These are phyloP conservation scores for Parotia lawesii DNA, from an alignment of 2,113 vertebrate genomes.

Conservation along the genomic window DNA sequence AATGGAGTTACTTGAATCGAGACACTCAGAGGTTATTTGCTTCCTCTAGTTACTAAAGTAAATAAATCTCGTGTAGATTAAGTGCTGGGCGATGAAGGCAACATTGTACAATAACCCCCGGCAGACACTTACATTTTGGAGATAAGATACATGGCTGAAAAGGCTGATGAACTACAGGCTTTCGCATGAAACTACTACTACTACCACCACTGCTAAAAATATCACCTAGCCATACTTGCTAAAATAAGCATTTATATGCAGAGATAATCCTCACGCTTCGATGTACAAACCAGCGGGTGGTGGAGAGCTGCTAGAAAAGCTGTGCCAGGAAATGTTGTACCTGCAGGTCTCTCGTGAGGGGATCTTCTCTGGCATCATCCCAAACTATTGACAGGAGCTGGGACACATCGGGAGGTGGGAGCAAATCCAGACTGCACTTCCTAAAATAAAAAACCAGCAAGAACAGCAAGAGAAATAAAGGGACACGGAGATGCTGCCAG, in stretches of 20 bases:
- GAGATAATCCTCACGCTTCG: not conserved
- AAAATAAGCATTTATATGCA: not conserved
- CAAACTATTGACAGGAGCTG: not conserved
- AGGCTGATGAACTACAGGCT: not conserved
- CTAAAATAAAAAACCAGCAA: not conserved
- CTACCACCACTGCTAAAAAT: not conserved
- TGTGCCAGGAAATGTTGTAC: accelerated
- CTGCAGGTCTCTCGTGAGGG: not conserved
- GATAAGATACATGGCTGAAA: not conserved
- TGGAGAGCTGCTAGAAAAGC: not conserved
- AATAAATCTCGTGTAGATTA: not conserved
- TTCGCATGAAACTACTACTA: not conserved
- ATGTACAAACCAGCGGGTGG: not conserved
- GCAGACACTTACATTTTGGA: not conserved
- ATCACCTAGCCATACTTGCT: not conserved
- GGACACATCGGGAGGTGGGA: accelerated
- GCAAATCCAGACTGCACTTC: not conserved
- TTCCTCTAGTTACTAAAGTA: not conserved
- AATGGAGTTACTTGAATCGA: not conserved
- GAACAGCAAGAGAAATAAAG: not conserved
- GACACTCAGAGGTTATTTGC: not conserved
- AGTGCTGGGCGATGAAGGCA: not conserved
- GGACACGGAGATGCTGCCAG: accelerated
- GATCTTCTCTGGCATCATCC: not conserved
- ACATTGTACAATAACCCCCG: not conserved